Evolutionary conservation across 2,797 vertebrate genomes (phyloP), one percentile per base, ranked within the genome.

Genomic region (Gila robusta): DNA sequence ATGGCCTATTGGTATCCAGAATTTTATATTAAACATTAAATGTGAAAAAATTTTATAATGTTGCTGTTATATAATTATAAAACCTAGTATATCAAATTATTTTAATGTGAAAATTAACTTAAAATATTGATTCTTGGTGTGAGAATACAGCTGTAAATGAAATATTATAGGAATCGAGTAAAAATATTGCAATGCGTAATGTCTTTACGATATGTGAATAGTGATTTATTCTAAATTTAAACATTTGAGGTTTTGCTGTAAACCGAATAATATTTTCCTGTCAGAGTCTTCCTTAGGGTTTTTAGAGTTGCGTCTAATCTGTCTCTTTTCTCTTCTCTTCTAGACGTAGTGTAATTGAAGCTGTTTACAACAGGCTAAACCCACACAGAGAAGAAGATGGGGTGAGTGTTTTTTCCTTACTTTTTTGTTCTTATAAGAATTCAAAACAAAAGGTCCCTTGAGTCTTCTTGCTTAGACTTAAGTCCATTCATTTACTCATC

Each of bases 381-480:
- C 98, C 98, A 95, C 97, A 99, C 93, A 98, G 96, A 96, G 98
- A 99, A 94, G 98, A 95, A 93, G 98, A 99, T 94, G 97, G 96
- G 97, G 98, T 99, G 96, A 99, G 98, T 97, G 93, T 76, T 84
- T 88, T 54, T 19, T 54, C 28, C 37, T 84, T 86, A 49, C 90
- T 85, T 21, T 74, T 78, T 67, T 81, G 16, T 67, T 35, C 19
- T 37, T n/a, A n/a, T 62, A 78, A 49, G 23, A 73, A 72, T 81
- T 71, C 47, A 37, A 59, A 44, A 21, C 11, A 28, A 39, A 37
- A 39, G 64, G 78, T 81, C 62, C 62, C 66, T 66, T 74, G 3
- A 32, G n/a, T 77, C 39, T 73, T 83, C 32, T 82, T 82, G 32
- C 62, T 64, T 83, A 59, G 59, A 32, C 70, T 73, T 7, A 17